These are phyloP conservation scores for Hesperia comma DNA, from an alignment of 2,888 invertebrate genomes.

Conservation along the genomic window DNA sequence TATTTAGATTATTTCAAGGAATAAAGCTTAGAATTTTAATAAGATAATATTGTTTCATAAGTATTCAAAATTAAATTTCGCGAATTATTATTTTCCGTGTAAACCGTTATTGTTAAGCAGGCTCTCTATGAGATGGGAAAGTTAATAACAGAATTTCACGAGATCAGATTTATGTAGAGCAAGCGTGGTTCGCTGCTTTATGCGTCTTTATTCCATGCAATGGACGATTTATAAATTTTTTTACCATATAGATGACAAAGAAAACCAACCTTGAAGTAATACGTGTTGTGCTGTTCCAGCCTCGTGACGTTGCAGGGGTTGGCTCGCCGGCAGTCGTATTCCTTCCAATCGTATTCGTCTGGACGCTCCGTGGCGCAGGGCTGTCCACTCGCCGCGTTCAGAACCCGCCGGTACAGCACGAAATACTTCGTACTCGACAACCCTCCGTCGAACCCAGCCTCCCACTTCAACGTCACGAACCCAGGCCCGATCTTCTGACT, in stretches of 20 bases:
- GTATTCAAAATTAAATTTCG: not conserved
- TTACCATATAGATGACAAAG: too few relatives aligned
- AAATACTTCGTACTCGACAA: slow-evolving; percentile 93
- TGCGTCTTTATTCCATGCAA: too few relatives aligned
- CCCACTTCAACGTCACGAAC: slow-evolving; percentile 92
- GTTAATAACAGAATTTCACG: too few relatives aligned
- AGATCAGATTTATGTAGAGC: too few relatives aligned
- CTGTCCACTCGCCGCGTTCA: slow-evolving; percentile 70
- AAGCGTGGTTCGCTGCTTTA: too few relatives aligned
- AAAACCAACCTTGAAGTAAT: slow-evolving; percentile 90
- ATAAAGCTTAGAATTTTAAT: not conserved
- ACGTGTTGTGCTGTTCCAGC: slow-evolving; percentile 93
- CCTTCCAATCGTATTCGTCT: slow-evolving; percentile 88
- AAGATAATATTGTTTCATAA: not conserved
- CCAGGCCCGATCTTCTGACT: slow-evolving; percentile 90
- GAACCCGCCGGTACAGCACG: slow-evolving; percentile 90
- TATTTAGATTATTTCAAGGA: not conserved
- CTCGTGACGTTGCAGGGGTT: slow-evolving; percentile 95
- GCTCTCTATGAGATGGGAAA: too few relatives aligned
- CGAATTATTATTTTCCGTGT: too few relatives aligned
- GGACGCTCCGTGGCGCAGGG: slow-evolving; percentile 62
- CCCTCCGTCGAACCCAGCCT: slow-evolving; percentile 96
- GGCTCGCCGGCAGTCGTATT: slow-evolving; percentile 92
- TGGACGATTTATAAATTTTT: too few relatives aligned
- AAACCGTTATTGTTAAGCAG: too few relatives aligned